These are phyloP conservation scores for Scaptomyza pallida DNA, from an alignment of 1,140 invertebrate species.

Conservation along the genomic window DNA sequence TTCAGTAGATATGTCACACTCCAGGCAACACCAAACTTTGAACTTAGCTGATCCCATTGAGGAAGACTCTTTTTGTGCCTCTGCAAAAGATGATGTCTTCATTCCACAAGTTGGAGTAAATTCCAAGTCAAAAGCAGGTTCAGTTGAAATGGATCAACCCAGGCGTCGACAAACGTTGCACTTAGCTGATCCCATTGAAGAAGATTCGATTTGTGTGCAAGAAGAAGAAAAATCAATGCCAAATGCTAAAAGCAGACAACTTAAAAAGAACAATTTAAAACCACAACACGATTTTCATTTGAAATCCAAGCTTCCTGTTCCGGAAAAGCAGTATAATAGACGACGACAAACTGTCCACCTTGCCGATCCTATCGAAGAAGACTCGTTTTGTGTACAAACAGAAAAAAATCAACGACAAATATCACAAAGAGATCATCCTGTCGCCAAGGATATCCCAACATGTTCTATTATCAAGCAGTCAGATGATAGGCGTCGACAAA, in stretches of 20 bases:
- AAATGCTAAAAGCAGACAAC: too few species aligned
- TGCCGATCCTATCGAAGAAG: not conserved
- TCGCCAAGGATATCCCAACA: too few species aligned
- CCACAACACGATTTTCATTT: too few species aligned
- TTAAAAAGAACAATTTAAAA: too few species aligned
- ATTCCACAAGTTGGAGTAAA: too few species aligned
- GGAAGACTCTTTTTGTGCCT: not conserved
- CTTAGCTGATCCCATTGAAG: conserved; percentile 28
- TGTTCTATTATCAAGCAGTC: too few species aligned
- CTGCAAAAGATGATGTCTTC: too few species aligned
- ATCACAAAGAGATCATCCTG: too few species aligned
- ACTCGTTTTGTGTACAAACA: not conserved
- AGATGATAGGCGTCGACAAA: not conserved
- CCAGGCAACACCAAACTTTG: conserved; percentile 2
- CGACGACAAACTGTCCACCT: not conserved
- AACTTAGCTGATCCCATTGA: not conserved
- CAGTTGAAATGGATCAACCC: not conserved
- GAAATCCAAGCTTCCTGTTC: too few species aligned
- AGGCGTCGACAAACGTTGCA: not conserved
- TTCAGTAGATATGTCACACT: not conserved
- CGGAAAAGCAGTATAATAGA: not conserved
- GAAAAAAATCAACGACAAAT: too few species aligned
- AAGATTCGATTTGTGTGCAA: too few species aligned
- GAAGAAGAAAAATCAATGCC: not conserved
- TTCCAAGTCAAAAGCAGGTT: too few species aligned